These are phyloP conservation scores for Sorex araneus DNA, from an alignment of 2,113 vertebrate genomes.

Conservation along the genomic window DNA sequence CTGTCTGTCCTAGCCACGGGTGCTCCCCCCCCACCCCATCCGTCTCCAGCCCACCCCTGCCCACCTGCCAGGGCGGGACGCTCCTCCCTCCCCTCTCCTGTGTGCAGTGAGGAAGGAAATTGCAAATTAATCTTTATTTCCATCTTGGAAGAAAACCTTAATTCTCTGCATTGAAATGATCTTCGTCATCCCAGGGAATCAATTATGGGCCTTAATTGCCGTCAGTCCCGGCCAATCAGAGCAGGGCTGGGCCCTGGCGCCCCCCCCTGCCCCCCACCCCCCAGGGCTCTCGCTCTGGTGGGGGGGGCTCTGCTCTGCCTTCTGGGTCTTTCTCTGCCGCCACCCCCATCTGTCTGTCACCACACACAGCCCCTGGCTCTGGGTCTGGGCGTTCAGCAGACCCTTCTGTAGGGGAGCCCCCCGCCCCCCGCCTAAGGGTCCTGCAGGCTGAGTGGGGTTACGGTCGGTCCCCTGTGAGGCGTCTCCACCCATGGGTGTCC, in stretches of 20 bases:
- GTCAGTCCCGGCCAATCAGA: constrained; percentile 87
- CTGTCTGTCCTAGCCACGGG: rapidly evolving
- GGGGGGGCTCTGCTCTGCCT: too few species aligned
- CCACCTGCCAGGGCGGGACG: constrained; percentile 77
- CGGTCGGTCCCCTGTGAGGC: too few species aligned
- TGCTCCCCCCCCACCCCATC: too few species aligned
- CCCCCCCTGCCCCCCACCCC: rapidly evolving
- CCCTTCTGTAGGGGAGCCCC: too few species aligned
- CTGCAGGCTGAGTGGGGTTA: too few species aligned
- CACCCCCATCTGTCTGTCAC: too few species aligned
- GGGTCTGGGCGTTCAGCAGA: background rate
- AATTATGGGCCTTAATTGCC: constrained; percentile 90
- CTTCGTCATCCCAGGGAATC: constrained; percentile 89
- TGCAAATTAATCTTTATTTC: constrained; percentile 94
- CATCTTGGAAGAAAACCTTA: constrained; percentile 92
- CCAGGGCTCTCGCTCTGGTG: too few species aligned
- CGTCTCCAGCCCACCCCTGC: background rate
- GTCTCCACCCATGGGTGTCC: too few species aligned
- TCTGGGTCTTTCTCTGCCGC: background rate
- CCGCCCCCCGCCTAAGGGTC: too few species aligned
- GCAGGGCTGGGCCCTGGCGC: background rate
- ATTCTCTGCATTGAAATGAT: constrained; percentile 91
- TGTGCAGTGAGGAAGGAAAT: constrained; percentile 92
- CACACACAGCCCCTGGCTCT: too few species aligned
- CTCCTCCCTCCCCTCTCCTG: constrained; percentile 87